These are phyloP conservation scores for Triplophysa tibetana DNA, from an alignment of 2,113 vertebrate species.

Conservation along the genomic window DNA sequence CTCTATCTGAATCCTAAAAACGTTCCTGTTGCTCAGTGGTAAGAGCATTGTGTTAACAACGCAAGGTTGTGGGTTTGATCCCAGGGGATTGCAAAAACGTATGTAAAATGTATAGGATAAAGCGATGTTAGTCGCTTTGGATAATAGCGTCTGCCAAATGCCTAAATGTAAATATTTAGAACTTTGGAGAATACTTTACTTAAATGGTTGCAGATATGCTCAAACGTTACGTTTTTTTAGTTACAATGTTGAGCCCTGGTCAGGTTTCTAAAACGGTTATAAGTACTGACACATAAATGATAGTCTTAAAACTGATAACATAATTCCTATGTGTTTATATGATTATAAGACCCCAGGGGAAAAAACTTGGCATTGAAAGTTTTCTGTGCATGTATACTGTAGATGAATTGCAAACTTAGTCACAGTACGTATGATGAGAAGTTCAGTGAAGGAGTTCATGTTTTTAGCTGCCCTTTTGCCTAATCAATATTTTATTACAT, in stretches of 20 bases:
- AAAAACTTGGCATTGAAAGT: constrained; percentile 11
- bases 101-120: too few species aligned
- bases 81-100: too few species aligned
- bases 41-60: too few species aligned
- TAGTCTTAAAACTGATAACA: neutral
- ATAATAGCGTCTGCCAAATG: too few species aligned
- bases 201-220: too few species aligned
- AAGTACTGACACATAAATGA: neutral
- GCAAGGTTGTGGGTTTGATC: too few species aligned
- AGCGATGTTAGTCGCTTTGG: too few species aligned
- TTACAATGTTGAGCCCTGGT: neutral
- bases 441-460: constrained; percentile 24
- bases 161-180: neutral
- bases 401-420: constrained; percentile 15
- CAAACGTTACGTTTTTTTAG: too few species aligned
- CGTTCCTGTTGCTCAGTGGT: too few species aligned
- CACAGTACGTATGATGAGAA: constrained; percentile 23
- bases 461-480: constrained; percentile 29
- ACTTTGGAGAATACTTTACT: too few species aligned
- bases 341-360: neutral
- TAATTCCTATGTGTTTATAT: neutral
- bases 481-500: constrained; percentile 38
- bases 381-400: neutral
- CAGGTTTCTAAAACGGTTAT: neutral
- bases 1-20: too few species aligned